A percentile compares a stretch with the other conserved stretches of the same genome.
phyloP scores from a whole-genome alignment of 1,140 invertebrate genomes.

The Periplaneta americana region DNA sequence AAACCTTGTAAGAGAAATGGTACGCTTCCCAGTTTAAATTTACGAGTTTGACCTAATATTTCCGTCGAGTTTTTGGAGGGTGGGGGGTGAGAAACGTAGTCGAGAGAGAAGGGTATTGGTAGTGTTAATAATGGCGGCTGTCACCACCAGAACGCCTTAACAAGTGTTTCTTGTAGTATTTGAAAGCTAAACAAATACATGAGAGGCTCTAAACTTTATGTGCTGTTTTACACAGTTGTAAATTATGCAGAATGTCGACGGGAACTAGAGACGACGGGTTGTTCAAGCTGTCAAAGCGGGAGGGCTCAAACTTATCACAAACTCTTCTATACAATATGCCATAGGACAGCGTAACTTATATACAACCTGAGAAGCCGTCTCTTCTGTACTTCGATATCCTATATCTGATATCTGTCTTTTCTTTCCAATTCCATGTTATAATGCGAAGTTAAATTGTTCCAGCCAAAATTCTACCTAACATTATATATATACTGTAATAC shows the following conservation, averaged over 20 bases:
- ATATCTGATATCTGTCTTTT: no score
- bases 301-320: background rate
- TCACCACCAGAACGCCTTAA: background rate
- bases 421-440: no score
- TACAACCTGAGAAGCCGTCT: no score
- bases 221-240: background rate
- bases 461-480: no score
- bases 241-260: background rate
- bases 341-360: no score
- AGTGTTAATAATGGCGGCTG: background rate
- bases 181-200: background rate
- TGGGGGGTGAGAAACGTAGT: no score
- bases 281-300: background rate
- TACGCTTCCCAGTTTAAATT: no score
- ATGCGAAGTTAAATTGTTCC: no score
- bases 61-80: background rate
- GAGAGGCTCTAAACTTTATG: background rate
- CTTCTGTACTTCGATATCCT: no score
- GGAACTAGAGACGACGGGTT: background rate
- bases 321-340: background rate
- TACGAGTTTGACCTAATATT: background rate
- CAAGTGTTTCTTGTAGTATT: background rate
- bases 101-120: no score
- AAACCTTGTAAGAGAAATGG: background rate
- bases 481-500: no score